phyloP scores from a whole-genome alignment of 2,888 invertebrate genomes.

The Anodontia alba region DNA sequence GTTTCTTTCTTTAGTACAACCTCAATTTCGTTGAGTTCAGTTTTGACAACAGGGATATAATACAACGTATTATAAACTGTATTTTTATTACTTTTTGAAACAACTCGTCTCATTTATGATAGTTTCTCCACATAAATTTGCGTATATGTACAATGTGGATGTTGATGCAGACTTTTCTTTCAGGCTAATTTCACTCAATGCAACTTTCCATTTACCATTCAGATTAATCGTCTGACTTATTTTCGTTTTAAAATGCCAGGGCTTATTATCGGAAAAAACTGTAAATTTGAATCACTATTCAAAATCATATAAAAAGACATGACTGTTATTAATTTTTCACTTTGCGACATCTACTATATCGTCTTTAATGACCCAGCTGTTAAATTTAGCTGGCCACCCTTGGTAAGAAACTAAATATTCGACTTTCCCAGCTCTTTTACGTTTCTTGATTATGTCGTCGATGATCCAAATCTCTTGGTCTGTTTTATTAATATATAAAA shows the following conservation, averaged over 20 bases:
- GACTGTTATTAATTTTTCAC: too few relatives aligned
- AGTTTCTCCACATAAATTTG: not conserved
- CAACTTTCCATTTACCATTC: not conserved
- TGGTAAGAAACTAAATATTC: not conserved
- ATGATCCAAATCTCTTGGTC: not conserved
- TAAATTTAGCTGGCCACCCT: not conserved
- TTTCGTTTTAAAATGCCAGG: not conserved
- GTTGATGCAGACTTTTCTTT: not conserved
- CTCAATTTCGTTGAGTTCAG: not conserved
- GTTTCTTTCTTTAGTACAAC: not conserved
- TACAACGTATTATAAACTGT: not conserved
- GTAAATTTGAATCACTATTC: not conserved
- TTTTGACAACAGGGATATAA: not conserved
- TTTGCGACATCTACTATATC: not conserved
- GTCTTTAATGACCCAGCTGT: not conserved
- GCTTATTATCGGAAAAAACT: not conserved
- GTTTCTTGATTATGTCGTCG: constrained; percentile 3
- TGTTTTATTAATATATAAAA: not conserved
- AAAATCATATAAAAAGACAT: not conserved
- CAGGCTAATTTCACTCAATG: not conserved
- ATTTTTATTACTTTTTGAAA: not conserved
- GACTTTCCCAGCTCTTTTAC: not conserved
- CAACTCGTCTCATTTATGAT: not conserved
- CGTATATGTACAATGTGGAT: not conserved
- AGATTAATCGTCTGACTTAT: not conserved